Percentiles rank a stretch among this genome's conserved stretches.
Conservation (phyloP, 2,797 vertebrate genomes). For the Pseudochirops corinnae region DNA sequence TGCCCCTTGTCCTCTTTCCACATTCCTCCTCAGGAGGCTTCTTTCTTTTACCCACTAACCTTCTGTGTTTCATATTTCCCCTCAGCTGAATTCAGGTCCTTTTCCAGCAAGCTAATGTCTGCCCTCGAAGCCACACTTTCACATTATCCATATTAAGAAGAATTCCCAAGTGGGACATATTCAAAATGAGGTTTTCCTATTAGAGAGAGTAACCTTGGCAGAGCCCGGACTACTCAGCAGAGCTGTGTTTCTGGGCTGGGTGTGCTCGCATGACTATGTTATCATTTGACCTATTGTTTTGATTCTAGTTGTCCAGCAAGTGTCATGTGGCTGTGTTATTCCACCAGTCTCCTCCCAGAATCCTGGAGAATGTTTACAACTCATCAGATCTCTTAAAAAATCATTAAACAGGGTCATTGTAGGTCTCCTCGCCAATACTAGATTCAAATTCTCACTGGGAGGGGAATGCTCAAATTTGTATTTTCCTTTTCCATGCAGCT, state of each 20-base stretch:
- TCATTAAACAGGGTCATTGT: slow-evolving; percentile 54
- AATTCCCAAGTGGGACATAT: slow-evolving; percentile 69
- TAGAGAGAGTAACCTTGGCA: slow-evolving; percentile 58
- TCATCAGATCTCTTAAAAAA: slow-evolving; percentile 64
- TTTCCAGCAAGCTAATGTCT: slow-evolving; percentile 53
- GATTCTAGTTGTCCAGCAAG: slow-evolving; percentile 39
- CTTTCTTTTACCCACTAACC: slow-evolving; percentile 35
- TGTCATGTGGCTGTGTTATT: slow-evolving; percentile 55
- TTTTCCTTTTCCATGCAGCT: slow-evolving; percentile 44
- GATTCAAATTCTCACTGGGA: slow-evolving; percentile 58
- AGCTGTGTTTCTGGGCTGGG: slow-evolving; percentile 63
- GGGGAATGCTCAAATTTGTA: slow-evolving; percentile 53
- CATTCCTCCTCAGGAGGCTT: slow-evolving; percentile 22
- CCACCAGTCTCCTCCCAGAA: slow-evolving; percentile 4
- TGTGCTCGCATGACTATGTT: slow-evolving; percentile 63
- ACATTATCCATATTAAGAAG: slow-evolving; percentile 66
- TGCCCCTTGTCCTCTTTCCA: slow-evolving; percentile 27
- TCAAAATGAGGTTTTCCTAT: slow-evolving; percentile 76
- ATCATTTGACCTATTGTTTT: slow-evolving; percentile 69
- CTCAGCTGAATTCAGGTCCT: slow-evolving; percentile 5
- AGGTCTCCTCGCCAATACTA: slow-evolving; percentile 31
- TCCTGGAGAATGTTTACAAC: slow-evolving; percentile 54
- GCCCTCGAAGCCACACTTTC: slow-evolving; percentile 65
- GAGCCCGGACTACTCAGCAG: slow-evolving; percentile 57
- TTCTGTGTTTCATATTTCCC: slow-evolving; percentile 59